A percentile compares a stretch with the other conserved stretches of the same genome.
Conservation (phyloP, 2,888 invertebrate species). For the Margaritifera margaritifera region DNA sequence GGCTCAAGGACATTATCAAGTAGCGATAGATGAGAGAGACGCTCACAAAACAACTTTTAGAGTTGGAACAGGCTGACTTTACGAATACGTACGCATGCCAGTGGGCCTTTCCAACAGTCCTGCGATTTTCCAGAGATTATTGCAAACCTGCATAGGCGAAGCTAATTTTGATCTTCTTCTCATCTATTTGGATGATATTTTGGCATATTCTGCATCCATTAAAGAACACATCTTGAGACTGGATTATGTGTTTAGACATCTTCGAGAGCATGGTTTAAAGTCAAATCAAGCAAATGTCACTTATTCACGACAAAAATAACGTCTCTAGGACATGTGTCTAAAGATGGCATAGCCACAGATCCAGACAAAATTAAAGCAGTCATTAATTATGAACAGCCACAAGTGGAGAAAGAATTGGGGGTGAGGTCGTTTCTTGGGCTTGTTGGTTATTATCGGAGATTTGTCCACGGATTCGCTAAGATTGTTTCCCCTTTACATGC, state of each 20-base stretch:
- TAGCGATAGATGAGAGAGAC: conserved; percentile 32
- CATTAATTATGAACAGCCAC: background rate
- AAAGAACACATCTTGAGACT: background rate
- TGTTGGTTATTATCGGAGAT: too few relatives aligned
- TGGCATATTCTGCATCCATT: background rate
- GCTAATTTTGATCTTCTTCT: too few relatives aligned
- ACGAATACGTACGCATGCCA: too few relatives aligned
- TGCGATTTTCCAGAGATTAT: conserved; percentile 16
- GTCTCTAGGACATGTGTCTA: background rate
- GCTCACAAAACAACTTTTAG: conserved; percentile 43
- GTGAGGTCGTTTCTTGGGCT: too few relatives aligned
- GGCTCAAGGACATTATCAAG: conserved; percentile 44
- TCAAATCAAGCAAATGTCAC: background rate
- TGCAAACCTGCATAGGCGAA: too few relatives aligned
- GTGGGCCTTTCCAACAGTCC: too few relatives aligned
- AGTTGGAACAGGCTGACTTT: conserved; percentile 19
- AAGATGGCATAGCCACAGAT: background rate
- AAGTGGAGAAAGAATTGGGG: background rate
- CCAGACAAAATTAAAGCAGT: background rate
- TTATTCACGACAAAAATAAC: background rate
- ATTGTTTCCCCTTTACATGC: too few relatives aligned
- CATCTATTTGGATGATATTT: too few relatives aligned
- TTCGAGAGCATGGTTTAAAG: background rate
- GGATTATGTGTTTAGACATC: too few relatives aligned
- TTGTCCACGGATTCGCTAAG: too few relatives aligned